Conservation (phyloP, 2,888 invertebrate species). For the Tuta absoluta region DNA sequence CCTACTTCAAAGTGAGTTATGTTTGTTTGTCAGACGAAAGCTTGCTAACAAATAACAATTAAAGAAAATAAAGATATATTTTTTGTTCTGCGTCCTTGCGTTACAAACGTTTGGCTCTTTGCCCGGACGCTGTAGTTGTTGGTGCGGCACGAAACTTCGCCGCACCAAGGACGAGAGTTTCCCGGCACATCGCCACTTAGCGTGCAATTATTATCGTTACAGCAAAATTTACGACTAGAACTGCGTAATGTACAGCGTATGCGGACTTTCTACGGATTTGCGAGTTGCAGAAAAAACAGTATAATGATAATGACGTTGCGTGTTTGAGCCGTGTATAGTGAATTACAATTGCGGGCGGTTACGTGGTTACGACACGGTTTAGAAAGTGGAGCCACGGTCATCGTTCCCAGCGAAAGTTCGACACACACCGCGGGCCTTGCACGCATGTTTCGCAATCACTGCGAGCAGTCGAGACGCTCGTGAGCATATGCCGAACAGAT, state of each 20-base stretch:
- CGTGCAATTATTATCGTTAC: constrained; percentile 28
- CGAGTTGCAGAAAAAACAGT: constrained; percentile 61
- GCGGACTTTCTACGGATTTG: constrained; percentile 69
- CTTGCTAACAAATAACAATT: not conserved
- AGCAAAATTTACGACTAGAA: constrained; percentile 2
- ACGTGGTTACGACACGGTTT: constrained; percentile 71
- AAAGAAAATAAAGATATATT: constrained; percentile 14
- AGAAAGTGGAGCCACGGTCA: constrained; percentile 79
- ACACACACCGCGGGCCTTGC: constrained; percentile 45
- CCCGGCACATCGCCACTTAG: constrained; percentile 25
- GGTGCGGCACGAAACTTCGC: constrained; percentile 11
- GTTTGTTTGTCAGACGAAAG: constrained; percentile 9
- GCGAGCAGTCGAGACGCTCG: constrained; percentile 23
- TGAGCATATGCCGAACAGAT: constrained; percentile 38
- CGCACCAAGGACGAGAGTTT: constrained; percentile 26
- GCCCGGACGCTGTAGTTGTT: constrained; percentile 20
- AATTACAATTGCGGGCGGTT: constrained; percentile 69
- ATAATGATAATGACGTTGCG: constrained; percentile 64
- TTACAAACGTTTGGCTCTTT: constrained; percentile 24
- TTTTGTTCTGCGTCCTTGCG: constrained; percentile 25
- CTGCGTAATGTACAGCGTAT: constrained; percentile 21
- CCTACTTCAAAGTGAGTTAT: constrained; percentile 3
- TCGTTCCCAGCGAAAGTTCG: constrained; percentile 76
- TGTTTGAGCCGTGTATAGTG: constrained; percentile 69
- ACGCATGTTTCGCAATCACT: constrained; percentile 61